Base-by-base conservation (phyloP, 2,797 vertebrate species). In the Gambusia yucatana region DNA sequence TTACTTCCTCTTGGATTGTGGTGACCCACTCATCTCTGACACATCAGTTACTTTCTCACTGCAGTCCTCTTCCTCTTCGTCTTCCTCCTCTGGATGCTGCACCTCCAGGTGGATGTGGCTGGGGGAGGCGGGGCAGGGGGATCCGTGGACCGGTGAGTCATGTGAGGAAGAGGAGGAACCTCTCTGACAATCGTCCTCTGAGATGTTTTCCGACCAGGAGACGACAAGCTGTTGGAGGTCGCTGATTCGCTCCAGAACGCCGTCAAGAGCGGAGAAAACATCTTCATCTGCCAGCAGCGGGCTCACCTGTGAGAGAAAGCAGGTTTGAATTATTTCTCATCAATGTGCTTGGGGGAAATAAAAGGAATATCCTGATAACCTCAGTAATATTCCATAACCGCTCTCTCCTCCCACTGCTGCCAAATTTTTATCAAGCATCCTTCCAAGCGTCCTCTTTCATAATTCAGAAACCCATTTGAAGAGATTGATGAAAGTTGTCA, bases 251-350 rank as follows among this genome's bases (percentile, higher is more conserved):
- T 97, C 96, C 94, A 97, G 91, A 28, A 97, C 93, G 1, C 82
- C 92, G 87, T 98, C 97, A 77, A 97, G 91, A 33, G 97, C 97
- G 0, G 96, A 96, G 79, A 97, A 97, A 9, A 98, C 95, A 0
- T 97, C 96, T 0, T 96, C 94, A 0, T 94, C 95, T 6, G 80
- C 91, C 41, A 90, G 20, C 65, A 88, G 80, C 0, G 16, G 80
- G 52, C 78, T 80, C 79, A 88, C 77, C 90, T 93, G 85, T 73
- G 74, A 48, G 47, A 17, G 0, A 57, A 1, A 14, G 22, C 0
- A 76, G 3, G 52, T 50, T 22, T 50, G 14, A 61, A 30, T 44
- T 10, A 41, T 4, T 16, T 14, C 25, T 3, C 11, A 8, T 33
- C 20, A 25, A 14, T 11, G n/a, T 75, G 55, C 14, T 3, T 30